Evolutionary conservation across 1,140 invertebrate genomes (phyloP).

Genomic region (Parapsyche elsis): DNA sequence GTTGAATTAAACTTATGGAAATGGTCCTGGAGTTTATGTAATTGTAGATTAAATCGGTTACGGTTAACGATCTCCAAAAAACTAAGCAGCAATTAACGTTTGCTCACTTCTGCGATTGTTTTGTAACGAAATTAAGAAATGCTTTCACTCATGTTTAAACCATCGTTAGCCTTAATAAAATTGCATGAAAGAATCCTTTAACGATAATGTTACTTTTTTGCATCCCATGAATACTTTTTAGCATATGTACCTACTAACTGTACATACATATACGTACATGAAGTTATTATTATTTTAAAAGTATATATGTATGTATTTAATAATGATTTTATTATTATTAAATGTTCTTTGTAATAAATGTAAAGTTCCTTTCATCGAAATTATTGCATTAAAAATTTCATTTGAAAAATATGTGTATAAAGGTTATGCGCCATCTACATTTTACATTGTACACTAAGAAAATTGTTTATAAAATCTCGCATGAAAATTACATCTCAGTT

Average conservation of each 20-base stretch:
- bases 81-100: slow-evolving; percentile 21
- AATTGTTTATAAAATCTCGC: background rate
- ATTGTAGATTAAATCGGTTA: slow-evolving; percentile 22
- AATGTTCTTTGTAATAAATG: too few species aligned
- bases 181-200: too few species aligned
- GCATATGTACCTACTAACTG: too few species aligned
- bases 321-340: too few species aligned
- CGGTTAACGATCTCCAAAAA: background rate
- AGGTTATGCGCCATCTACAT: background rate
- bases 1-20: slow-evolving; percentile 2
- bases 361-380: too few species aligned
- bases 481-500: background rate
- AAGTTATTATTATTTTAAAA: too few species aligned
- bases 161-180: too few species aligned
- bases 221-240: too few species aligned
- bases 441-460: background rate
- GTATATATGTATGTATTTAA: too few species aligned
- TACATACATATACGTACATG: too few species aligned
- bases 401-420: background rate
- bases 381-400: too few species aligned
- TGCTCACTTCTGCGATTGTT: slow-evolving; percentile 17
- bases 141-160: slow-evolving; percentile 22
- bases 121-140: slow-evolving; percentile 35
- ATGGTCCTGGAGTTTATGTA: background rate
- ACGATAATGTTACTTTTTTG: too few species aligned